phyloP scores from a whole-genome alignment of 2,797 vertebrate genomes.

The Nannoperca australis region DNA sequence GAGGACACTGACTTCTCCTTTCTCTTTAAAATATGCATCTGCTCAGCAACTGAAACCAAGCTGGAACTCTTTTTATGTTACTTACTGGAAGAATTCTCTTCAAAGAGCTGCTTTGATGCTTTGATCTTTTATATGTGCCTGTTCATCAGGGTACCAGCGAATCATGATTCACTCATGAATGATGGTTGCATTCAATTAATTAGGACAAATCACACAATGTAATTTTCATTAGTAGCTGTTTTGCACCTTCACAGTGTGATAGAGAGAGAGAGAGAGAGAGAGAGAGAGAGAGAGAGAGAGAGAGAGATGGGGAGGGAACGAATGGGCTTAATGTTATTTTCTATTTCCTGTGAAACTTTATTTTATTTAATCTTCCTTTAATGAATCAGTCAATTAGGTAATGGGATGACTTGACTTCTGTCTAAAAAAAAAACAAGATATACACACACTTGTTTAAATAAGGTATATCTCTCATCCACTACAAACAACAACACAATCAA shows the following conservation, averaged over 20 bases:
- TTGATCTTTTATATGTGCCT: conserved; percentile 27
- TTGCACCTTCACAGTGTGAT: conserved; percentile 16
- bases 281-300: background rate
- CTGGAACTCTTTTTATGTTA: background rate
- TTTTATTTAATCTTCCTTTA: background rate
- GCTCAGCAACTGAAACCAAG: background rate
- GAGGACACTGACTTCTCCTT: background rate
- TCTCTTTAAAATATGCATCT: background rate
- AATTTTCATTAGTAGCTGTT: conserved; percentile 39
- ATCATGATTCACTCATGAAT: conserved; percentile 10
- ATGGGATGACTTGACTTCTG: background rate
- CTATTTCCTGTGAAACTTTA: background rate
- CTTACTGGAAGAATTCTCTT: conserved; percentile 14
- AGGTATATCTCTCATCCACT: background rate
- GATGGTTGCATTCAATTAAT: conserved; percentile 36
- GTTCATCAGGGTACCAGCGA: conserved; percentile 19
- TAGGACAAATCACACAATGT: conserved; percentile 43
- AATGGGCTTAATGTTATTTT: no score
- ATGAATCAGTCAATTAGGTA: background rate
- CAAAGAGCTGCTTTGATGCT: conserved; percentile 29
- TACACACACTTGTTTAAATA: background rate
- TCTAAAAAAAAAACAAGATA: background rate
- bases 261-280: no score
- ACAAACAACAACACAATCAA: background rate
- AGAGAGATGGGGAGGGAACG: background rate